phyloP scores from a whole-genome alignment of 2,113 vertebrate genomes.

The Stegostoma tigrinum region DNA sequence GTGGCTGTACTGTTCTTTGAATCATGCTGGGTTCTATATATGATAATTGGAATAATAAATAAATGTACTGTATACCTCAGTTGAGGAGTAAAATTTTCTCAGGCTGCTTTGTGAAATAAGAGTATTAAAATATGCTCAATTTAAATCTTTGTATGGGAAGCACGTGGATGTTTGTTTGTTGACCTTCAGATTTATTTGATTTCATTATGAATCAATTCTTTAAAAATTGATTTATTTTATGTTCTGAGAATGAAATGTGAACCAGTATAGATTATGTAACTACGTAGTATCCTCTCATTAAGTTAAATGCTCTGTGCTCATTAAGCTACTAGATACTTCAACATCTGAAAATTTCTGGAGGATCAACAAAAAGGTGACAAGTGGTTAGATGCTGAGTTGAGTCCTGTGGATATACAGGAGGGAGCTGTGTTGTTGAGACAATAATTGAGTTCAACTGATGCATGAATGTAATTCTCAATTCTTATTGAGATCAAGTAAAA shows the following conservation, averaged over 20 bases:
- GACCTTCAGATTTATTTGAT: background rate
- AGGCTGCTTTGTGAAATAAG: background rate
- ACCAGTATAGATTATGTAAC: background rate
- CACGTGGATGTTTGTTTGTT: background rate
- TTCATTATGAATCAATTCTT: background rate
- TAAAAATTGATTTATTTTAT: background rate
- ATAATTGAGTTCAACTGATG: constrained; percentile 4
- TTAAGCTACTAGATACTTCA: background rate
- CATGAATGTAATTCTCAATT: background rate
- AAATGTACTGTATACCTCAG: background rate
- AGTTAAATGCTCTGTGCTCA: background rate
- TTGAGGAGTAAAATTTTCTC: background rate
- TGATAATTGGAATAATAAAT: background rate
- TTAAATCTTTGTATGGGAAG: background rate
- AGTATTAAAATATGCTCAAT: background rate
- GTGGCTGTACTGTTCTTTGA: background rate
- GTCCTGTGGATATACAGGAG: background rate
- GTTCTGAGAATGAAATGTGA: background rate
- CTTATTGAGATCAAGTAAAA: background rate
- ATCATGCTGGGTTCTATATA: background rate
- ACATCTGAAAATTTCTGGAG: background rate
- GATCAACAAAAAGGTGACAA: background rate
- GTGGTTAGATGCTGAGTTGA: background rate
- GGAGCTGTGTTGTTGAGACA: background rate
- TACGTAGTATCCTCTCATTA: background rate